A percentile compares a stretch with the other conserved stretches of the same genome.
These are phyloP conservation scores for Atethmia centrago DNA, from an alignment of 2,888 invertebrate genomes.

Conservation along the genomic window DNA sequence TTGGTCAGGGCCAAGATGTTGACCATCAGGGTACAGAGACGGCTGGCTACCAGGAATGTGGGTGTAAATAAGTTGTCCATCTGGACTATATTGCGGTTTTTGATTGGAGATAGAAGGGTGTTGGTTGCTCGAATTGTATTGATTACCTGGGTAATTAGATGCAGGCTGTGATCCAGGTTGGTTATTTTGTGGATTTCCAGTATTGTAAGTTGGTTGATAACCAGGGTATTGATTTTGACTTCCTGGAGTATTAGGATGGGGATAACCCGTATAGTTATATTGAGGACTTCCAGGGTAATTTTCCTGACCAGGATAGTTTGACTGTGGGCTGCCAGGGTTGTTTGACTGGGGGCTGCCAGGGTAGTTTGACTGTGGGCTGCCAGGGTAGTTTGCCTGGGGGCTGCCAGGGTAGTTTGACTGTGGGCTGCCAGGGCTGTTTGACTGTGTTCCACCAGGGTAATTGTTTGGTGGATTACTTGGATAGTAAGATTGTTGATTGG, in stretches of 20 bases:
- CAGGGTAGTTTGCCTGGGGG: slow-evolving; percentile 50
- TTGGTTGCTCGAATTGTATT: slow-evolving; percentile 25
- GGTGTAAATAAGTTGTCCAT: slow-evolving; percentile 50
- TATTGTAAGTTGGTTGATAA: slow-evolving; percentile 14
- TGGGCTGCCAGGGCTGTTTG: slow-evolving; percentile 48
- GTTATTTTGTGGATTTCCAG: slow-evolving; percentile 34
- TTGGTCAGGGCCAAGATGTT: slow-evolving; percentile 51
- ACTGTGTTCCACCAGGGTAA: slow-evolving; percentile 17
- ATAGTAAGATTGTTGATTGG: slow-evolving; percentile 13
- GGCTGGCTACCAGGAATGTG: slow-evolving; percentile 52
- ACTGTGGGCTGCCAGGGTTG: slow-evolving; percentile 38
- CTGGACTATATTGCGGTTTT: slow-evolving; percentile 42
- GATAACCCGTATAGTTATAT: slow-evolving; percentile 35
- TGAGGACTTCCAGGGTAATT: slow-evolving; percentile 46
- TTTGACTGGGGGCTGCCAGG: slow-evolving; percentile 29
- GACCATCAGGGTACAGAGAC: slow-evolving; percentile 48
- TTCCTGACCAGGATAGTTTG: no score
- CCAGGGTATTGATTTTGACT: slow-evolving; percentile 40
- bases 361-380: slow-evolving; percentile 27
- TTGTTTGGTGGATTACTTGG: background rate
- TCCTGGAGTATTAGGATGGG: slow-evolving; percentile 30
- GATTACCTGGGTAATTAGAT: slow-evolving; percentile 52
- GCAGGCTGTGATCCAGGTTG: slow-evolving; percentile 41
- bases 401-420: slow-evolving; percentile 38
- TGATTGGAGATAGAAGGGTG: slow-evolving; percentile 27